Conservation (phyloP, 2,113 vertebrate genomes). For the Catagonus wagneri region DNA sequence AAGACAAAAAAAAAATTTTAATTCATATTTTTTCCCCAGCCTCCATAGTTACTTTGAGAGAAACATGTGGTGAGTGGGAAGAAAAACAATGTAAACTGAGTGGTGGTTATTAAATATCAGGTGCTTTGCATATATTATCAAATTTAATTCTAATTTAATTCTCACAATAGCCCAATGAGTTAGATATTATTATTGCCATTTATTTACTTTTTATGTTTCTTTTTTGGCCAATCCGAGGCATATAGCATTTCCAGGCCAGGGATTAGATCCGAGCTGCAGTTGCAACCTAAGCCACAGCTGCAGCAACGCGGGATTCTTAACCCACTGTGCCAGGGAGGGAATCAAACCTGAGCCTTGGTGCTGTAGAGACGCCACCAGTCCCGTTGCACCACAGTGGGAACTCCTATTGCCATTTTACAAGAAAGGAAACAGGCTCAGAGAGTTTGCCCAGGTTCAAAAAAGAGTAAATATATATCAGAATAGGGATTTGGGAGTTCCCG, state of each 20-base stretch:
- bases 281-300: no score
- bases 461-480: slow-evolving; percentile 20
- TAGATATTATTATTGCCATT: slow-evolving; percentile 7
- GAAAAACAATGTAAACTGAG: neutral
- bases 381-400: no score
- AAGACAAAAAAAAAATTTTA: no score
- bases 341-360: no score
- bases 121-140: neutral
- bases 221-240: no score
- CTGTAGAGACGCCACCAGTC: no score
- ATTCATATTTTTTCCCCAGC: neutral
- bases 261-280: no score
- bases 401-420: slow-evolving; percentile 4
- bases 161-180: neutral
- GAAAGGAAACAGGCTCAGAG: slow-evolving; percentile 27
- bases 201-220: neutral
- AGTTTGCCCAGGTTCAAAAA: slow-evolving; percentile 23
- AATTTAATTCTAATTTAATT: slow-evolving; percentile 1
- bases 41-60: neutral
- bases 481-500: no score
- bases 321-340: no score
- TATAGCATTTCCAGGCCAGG: no score
- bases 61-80: neutral
- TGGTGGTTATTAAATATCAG: neutral
- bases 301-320: no score